Evolutionary conservation across 2,797 vertebrate genomes (phyloP).

Genomic region (Halcyon smyrnensis): DNA sequence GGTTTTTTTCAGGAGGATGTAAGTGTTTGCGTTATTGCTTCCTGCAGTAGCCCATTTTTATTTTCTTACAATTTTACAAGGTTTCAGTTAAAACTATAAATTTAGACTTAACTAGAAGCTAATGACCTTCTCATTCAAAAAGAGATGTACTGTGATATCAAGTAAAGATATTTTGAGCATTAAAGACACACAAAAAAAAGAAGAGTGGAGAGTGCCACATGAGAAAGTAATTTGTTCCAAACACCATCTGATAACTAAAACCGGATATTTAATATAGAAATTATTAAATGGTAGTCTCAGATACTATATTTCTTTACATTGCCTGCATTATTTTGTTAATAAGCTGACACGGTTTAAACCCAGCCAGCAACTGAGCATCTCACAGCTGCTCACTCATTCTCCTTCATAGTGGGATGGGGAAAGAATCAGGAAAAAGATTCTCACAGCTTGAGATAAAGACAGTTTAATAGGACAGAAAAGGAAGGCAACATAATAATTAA

Average conservation of each 20-base stretch:
- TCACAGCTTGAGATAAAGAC: background rate
- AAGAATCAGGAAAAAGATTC: background rate
- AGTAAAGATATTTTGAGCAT: background rate
- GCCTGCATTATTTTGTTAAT: background rate
- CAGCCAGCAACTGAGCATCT: background rate
- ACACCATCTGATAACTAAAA: background rate
- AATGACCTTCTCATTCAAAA: constrained; percentile 15
- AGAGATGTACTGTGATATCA: background rate
- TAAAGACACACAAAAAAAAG: background rate
- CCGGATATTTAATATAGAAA: background rate
- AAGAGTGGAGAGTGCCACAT: background rate
- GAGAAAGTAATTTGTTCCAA: background rate
- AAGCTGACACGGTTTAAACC: background rate
- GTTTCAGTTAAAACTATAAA: background rate
- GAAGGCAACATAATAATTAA: background rate
- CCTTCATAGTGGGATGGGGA: background rate
- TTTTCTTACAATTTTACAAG: background rate
- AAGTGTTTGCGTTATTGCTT: background rate
- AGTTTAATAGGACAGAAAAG: background rate
- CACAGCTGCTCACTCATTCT: background rate
- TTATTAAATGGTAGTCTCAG: background rate
- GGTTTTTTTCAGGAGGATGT: background rate
- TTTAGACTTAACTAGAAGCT: constrained; percentile 19
- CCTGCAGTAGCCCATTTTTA: background rate
- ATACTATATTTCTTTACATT: background rate